Evolutionary conservation across 2,113 vertebrate species (phyloP).

Genomic region (Andinoacara biseriatus): DNA sequence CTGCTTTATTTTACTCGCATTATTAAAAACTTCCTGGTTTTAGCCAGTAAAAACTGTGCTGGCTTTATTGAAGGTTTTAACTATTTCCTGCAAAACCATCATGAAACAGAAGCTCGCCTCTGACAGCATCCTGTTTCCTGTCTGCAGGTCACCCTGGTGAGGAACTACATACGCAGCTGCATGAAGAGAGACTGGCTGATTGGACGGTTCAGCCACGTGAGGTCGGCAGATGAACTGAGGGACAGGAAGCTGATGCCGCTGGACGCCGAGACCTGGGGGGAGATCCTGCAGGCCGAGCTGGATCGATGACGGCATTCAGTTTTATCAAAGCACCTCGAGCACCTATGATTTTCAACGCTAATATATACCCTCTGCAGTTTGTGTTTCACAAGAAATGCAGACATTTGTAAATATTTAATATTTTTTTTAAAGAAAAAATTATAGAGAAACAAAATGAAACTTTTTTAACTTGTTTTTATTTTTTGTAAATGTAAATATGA

Average conservation of each 20-base stretch:
- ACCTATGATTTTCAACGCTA: constrained; percentile 23
- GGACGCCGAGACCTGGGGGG: constrained; percentile 88
- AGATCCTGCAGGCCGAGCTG: constrained; percentile 92
- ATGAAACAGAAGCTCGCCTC: neutral
- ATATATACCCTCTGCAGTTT: constrained; percentile 36
- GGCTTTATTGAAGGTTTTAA: neutral
- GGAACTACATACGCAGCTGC: constrained; percentile 87
- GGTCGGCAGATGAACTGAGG: constrained; percentile 78
- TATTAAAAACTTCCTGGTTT: neutral
- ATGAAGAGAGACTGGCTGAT: constrained; percentile 88
- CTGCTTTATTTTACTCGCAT: neutral
- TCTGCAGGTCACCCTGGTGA: constrained; percentile 68
- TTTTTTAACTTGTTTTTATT: neutral
- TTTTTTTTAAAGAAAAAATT: neutral
- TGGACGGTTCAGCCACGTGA: constrained; percentile 87
- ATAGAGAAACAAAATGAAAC: neutral
- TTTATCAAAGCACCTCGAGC: neutral
- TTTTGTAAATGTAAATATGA: neutral
- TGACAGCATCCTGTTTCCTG: neutral
- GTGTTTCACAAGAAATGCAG: neutral
- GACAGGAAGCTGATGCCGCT: constrained; percentile 84
- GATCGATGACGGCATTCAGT: constrained; percentile 75
- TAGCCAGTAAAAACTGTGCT: neutral
- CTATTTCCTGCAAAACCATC: too few relatives aligned
- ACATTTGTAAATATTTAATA: constrained; percentile 22